Conservation (phyloP, 2,888 invertebrate genomes). For the Poecilus cupreus region DNA sequence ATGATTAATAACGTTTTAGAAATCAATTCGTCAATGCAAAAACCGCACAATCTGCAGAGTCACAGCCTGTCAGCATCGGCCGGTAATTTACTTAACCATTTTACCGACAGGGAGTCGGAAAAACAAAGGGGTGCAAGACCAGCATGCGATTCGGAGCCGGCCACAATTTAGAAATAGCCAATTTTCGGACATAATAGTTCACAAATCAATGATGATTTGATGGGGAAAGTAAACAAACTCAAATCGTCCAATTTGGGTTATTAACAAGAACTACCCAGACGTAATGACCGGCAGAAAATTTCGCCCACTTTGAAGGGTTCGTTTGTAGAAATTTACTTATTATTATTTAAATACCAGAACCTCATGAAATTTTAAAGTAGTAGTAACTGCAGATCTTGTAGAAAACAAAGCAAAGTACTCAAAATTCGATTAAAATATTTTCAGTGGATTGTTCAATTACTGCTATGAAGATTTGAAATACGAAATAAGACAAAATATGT, state of each 20-base stretch:
- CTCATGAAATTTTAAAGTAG: too few species aligned
- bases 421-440: too few species aligned
- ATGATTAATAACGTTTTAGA: slow-evolving; percentile 39
- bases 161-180: slow-evolving; percentile 49
- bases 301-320: not conserved
- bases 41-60: slow-evolving; percentile 32
- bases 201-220: slow-evolving; percentile 41
- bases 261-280: too few species aligned
- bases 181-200: slow-evolving; percentile 53
- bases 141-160: slow-evolving; percentile 43
- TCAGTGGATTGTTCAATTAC: too few species aligned
- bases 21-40: slow-evolving; percentile 41
- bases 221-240: slow-evolving; percentile 33
- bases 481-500: too few species aligned
- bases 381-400: too few species aligned
- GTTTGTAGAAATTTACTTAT: too few species aligned
- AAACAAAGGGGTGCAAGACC: slow-evolving; percentile 42
- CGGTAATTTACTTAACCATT: slow-evolving; percentile 41
- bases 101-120: slow-evolving; percentile 34
- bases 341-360: too few species aligned
- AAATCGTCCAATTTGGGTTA: slow-evolving; percentile 8
- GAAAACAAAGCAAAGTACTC: too few species aligned
- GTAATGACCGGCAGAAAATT: too few species aligned
- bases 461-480: too few species aligned
- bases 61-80: not conserved